A percentile compares a stretch with the other conserved stretches of the same genome.
phyloP scores from a whole-genome alignment of 1,140 invertebrate genomes.

The Venturia canescens region DNA sequence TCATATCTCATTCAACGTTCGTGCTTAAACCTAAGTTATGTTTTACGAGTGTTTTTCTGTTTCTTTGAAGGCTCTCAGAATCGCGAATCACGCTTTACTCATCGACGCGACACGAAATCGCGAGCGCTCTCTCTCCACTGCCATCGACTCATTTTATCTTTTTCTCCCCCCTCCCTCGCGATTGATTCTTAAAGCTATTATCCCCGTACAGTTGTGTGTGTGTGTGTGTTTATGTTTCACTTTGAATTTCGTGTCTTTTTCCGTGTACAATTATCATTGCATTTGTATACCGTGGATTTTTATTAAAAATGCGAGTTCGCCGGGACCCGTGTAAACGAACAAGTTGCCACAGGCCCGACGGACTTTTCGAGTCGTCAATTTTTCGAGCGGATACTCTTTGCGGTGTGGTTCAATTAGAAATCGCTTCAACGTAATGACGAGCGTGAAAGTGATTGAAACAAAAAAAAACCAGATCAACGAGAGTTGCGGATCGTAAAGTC shows the following conservation, averaged over 20 bases:
- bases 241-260: slow-evolving; percentile 1
- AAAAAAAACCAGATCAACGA: neutral
- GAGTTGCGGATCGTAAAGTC: neutral
- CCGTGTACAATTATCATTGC: neutral
- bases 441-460: neutral
- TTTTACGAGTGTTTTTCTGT: too few species aligned
- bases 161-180: neutral
- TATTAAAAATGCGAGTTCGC: neutral
- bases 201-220: slow-evolving; percentile 25
- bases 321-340: neutral
- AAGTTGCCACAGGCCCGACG: neutral
- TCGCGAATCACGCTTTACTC: too few species aligned
- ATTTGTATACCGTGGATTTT: neutral
- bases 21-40: too few species aligned
- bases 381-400: neutral
- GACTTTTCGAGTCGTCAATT: neutral
- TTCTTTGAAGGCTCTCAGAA: too few species aligned
- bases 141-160: slow-evolving; percentile 1
- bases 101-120: too few species aligned
- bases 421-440: neutral
- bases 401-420: neutral
- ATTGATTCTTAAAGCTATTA: slow-evolving; percentile 23
- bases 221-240: slow-evolving; percentile 32
- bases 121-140: too few species aligned
- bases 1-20: too few species aligned